phyloP scores from a whole-genome alignment of 2,797 vertebrate genomes.

The Macropus fuliginosus region DNA sequence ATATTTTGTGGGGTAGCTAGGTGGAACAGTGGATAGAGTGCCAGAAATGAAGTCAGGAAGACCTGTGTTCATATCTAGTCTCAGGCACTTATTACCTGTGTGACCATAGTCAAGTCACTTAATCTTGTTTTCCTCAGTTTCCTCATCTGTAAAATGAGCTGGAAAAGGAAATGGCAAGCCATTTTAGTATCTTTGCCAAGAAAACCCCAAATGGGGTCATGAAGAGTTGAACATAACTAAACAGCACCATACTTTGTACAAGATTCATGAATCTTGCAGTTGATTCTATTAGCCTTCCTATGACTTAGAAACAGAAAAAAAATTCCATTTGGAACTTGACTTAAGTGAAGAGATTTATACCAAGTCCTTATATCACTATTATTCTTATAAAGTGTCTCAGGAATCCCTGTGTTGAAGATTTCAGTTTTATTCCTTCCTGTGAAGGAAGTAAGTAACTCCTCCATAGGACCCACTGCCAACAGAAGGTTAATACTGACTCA shows the following conservation, averaged over 20 bases:
- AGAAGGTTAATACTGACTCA: constrained; percentile 67
- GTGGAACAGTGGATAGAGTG: not conserved
- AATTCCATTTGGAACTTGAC: constrained; percentile 60
- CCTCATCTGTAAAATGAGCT: not conserved
- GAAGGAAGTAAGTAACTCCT: constrained; percentile 24
- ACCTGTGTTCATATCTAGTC: not conserved
- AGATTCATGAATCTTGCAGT: constrained; percentile 59
- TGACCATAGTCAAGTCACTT: not conserved
- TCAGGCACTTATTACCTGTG: not conserved
- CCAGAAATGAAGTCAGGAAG: not conserved
- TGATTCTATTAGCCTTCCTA: constrained; percentile 59
- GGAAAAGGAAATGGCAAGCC: not conserved
- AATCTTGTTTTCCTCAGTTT: not conserved
- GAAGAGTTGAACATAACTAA: not conserved
- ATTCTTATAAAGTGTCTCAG: constrained; percentile 54
- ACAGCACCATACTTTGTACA: constrained; percentile 18
- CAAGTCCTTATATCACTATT: constrained; percentile 11
- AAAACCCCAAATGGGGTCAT: not conserved
- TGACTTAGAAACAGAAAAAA: constrained; percentile 70
- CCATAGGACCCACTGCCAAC: constrained; percentile 20
- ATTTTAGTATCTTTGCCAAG: not conserved
- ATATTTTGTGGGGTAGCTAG: not conserved
- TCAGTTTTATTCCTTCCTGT: constrained; percentile 53
- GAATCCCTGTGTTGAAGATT: constrained; percentile 56
- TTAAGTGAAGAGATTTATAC: constrained; percentile 64